A percentile compares a stretch with the other conserved stretches of the same genome.
phyloP scores from a whole-genome alignment of 2,113 vertebrate species.

The Strix uralensis region DNA sequence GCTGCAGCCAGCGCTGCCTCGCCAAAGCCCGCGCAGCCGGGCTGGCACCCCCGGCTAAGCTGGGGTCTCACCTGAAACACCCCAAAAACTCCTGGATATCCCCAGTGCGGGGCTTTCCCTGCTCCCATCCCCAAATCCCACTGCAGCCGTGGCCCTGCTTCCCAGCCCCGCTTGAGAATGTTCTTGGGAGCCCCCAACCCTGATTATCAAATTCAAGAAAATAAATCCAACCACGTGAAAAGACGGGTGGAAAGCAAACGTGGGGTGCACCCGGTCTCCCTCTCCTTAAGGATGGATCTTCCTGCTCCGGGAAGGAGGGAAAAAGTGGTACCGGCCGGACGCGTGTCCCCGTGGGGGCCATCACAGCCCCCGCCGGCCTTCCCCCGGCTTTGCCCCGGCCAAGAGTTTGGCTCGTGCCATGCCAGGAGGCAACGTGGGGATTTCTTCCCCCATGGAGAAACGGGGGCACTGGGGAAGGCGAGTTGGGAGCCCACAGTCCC shows the following conservation, averaged over 20 bases:
- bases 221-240: rapidly evolving
- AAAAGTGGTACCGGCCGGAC: too few relatives aligned
- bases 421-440: too few relatives aligned
- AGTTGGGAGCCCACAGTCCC: too few relatives aligned
- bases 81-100: rapidly evolving
- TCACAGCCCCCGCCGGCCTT: too few relatives aligned
- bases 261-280: rapidly evolving
- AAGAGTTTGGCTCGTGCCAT: too few relatives aligned
- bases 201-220: rapidly evolving
- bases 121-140: rapidly evolving
- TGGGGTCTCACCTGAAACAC: not conserved
- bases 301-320: too few relatives aligned
- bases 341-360: too few relatives aligned
- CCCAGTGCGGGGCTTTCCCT: rapidly evolving
- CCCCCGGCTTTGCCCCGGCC: too few relatives aligned
- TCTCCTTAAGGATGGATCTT: rapidly evolving
- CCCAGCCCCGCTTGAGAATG: rapidly evolving
- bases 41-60: not conserved
- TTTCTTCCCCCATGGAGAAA: too few relatives aligned
- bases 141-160: not conserved
- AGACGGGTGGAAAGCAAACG: rapidly evolving
- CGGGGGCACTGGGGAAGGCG: too few relatives aligned
- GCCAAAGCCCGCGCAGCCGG: too few relatives aligned
- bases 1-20: not conserved
- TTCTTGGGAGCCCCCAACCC: rapidly evolving